Evolutionary conservation across 2,797 vertebrate genomes (phyloP).

Genomic region (Synanceia verrucosa): DNA sequence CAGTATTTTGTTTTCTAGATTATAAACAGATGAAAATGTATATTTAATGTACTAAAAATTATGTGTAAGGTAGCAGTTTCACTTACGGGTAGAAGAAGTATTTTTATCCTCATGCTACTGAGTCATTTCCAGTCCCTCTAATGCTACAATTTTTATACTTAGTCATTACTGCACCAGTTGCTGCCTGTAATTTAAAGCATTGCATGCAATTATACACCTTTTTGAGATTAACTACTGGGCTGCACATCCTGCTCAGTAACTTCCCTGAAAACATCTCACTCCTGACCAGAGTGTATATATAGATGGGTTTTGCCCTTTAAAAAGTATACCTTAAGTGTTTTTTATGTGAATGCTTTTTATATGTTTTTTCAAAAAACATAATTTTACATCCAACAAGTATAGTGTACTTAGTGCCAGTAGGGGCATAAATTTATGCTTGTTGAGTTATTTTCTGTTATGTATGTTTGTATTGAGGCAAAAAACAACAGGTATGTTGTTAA

Average conservation of each 20-base stretch:
- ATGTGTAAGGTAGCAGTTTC: not conserved
- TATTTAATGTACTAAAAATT: not conserved
- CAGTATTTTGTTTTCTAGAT: not conserved
- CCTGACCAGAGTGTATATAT: constrained; percentile 3
- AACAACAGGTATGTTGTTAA: not conserved
- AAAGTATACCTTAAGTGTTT: not conserved
- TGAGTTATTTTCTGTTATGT: not conserved
- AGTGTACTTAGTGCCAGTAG: constrained; percentile 3
- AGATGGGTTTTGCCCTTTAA: not conserved
- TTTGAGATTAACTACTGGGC: not conserved
- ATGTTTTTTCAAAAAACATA: not conserved
- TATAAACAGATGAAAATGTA: not conserved
- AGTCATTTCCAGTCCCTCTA: constrained; percentile 1
- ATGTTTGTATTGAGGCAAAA: not conserved
- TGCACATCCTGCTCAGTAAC: constrained; percentile 15
- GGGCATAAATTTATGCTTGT: not conserved
- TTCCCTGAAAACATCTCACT: not conserved
- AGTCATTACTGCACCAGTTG: not conserved
- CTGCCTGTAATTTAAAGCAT: constrained; percentile 5
- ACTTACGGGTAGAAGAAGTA: not conserved
- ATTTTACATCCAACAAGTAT: not conserved
- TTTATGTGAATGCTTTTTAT: not conserved
- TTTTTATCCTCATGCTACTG: not conserved
- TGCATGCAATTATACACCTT: constrained; percentile 5
- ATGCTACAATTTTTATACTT: not conserved